These are phyloP conservation scores for Linyphia triangularis DNA, from an alignment of 2,888 invertebrate species.

Conservation along the genomic window DNA sequence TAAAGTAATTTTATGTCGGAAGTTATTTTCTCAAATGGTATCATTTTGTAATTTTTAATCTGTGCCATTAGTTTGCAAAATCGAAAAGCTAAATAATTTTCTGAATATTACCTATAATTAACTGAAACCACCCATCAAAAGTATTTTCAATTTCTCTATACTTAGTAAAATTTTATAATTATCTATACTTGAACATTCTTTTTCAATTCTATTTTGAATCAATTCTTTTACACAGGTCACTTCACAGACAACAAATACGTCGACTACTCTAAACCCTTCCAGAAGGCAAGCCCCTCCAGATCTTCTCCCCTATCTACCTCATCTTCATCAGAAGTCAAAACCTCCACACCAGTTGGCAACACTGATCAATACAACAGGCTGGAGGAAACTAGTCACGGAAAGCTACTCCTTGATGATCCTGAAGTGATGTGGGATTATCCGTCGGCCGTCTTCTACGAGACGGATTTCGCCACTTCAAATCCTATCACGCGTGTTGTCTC, in stretches of 20 bases:
- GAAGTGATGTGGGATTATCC: conserved; percentile 75
- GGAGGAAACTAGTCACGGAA: conserved; percentile 38
- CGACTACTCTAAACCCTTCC: not conserved
- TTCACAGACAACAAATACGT: conserved; percentile 16
- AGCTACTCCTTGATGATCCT: conserved; percentile 61
- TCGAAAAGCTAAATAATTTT: no score
- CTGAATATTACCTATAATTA: no score
- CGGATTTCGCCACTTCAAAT: conserved; percentile 79
- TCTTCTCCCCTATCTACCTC: not conserved
- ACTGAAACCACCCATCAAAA: no score
- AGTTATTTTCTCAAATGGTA: no score
- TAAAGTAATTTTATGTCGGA: no score
- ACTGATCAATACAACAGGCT: not conserved
- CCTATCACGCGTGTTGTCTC: conserved; percentile 79
- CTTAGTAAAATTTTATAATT: not conserved
- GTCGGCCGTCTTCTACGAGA: conserved; percentile 79
- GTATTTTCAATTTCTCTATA: no score
- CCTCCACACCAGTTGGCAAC: conserved; percentile 45
- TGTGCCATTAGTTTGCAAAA: no score
- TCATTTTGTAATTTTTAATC: no score
- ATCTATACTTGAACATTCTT: not conserved
- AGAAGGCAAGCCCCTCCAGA: not conserved
- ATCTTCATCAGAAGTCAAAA: conserved; percentile 26
- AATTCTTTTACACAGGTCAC: conserved; percentile 30
- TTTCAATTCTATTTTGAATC: no score